These are phyloP conservation scores for Accipiter cooperii DNA, from an alignment of 2,113 vertebrate genomes.

Conservation along the genomic window DNA sequence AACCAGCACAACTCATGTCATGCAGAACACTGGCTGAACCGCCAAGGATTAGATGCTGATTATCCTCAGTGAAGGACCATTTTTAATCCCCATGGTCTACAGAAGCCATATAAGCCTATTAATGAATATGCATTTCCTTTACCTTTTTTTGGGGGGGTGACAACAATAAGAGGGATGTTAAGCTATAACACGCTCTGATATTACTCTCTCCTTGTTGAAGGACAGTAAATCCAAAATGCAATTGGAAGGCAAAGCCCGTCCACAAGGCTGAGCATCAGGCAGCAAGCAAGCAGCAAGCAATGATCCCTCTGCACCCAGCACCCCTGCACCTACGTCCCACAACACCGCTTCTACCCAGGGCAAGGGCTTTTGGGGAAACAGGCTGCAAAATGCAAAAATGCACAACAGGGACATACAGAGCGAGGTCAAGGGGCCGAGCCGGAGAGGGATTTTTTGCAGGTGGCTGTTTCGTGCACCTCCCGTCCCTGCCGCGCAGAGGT, in stretches of 20 bases:
- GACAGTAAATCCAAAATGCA: not conserved
- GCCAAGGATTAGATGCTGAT: not conserved
- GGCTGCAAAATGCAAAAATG: not conserved
- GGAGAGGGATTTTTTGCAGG: not conserved
- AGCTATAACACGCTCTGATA: not conserved
- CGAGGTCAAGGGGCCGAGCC: rapidly evolving
- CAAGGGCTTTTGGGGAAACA: not conserved
- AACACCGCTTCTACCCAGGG: rapidly evolving
- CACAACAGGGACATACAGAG: too few species aligned
- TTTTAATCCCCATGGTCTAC: not conserved
- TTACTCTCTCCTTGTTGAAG: not conserved
- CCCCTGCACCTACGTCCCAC: rapidly evolving
- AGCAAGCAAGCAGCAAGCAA: not conserved
- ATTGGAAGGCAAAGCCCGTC: not conserved
- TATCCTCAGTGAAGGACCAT: not conserved
- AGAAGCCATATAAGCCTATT: not conserved
- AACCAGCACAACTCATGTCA: not conserved
- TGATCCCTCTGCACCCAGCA: rapidly evolving
- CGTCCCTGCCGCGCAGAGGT: rapidly evolving
- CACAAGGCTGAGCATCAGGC: not conserved
- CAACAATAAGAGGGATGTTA: not conserved
- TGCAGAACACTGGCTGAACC: not conserved
- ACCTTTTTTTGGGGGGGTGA: too few species aligned
- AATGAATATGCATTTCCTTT: not conserved
- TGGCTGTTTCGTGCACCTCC: not conserved